Conservation (phyloP, 2,888 invertebrate species). For the Pecten maximus region DNA sequence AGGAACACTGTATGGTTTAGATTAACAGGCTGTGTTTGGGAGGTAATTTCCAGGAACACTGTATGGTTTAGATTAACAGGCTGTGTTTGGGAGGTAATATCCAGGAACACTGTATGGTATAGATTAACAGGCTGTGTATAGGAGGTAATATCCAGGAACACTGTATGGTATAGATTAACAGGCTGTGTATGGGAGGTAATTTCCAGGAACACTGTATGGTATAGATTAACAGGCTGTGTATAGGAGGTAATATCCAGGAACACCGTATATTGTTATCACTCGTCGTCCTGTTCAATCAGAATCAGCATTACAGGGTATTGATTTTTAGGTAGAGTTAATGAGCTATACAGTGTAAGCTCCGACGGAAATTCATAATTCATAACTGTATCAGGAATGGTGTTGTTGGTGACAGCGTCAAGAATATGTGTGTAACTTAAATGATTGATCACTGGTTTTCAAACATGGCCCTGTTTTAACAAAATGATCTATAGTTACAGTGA, state of each 20-base stretch:
- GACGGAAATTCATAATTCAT: conserved; percentile 12
- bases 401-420: neutral
- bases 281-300: neutral
- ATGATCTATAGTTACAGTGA: neutral
- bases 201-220: too few relatives aligned
- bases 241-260: neutral
- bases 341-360: neutral
- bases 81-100: too few relatives aligned
- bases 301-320: neutral
- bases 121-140: too few relatives aligned
- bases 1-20: neutral
- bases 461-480: neutral
- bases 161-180: too few relatives aligned
- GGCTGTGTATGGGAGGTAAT: too few relatives aligned
- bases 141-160: too few relatives aligned
- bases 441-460: neutral
- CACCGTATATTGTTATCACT: neutral
- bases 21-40: neutral
- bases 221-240: too few relatives aligned
- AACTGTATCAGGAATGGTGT: neutral
- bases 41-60: too few relatives aligned
- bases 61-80: too few relatives aligned
- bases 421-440: neutral
- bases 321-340: neutral
- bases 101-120: too few relatives aligned